phyloP scores from a whole-genome alignment of 2,888 invertebrate species.

The Pecten maximus region DNA sequence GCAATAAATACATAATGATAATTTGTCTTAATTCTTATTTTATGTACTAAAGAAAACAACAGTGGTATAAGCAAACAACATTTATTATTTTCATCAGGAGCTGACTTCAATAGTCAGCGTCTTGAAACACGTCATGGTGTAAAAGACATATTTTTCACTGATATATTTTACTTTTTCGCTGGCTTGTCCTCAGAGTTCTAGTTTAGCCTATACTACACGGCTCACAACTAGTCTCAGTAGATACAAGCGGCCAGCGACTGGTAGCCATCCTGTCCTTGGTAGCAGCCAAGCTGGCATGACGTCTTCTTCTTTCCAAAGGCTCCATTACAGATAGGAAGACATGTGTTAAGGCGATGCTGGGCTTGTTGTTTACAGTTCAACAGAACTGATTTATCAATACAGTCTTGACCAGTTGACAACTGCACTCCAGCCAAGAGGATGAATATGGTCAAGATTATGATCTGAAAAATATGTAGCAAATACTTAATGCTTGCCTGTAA shows the following conservation, averaged over 20 bases:
- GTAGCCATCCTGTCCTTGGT: background rate
- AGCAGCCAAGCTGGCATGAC: background rate
- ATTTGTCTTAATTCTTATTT: background rate
- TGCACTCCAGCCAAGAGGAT: background rate
- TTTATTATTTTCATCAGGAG: too few relatives aligned
- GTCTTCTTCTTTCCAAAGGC: conserved; percentile 6
- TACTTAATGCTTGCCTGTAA: too few relatives aligned
- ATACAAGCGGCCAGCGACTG: background rate
- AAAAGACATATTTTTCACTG: too few relatives aligned
- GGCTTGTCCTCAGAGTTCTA: too few relatives aligned
- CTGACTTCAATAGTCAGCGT: too few relatives aligned
- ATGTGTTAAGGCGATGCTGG: background rate
- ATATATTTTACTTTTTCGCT: too few relatives aligned
- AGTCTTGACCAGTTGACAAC: background rate
- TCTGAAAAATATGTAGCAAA: background rate
- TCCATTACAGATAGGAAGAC: background rate
- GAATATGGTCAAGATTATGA: background rate
- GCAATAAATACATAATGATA: background rate
- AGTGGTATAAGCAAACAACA: too few relatives aligned
- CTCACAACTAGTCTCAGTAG: background rate
- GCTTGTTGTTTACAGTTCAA: background rate
- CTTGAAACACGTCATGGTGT: too few relatives aligned
- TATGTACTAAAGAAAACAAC: background rate
- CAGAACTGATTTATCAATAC: background rate
- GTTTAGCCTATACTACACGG: too few relatives aligned